These are phyloP conservation scores for Acleris sparsana DNA, from an alignment of 2,888 invertebrate species.

Conservation along the genomic window DNA sequence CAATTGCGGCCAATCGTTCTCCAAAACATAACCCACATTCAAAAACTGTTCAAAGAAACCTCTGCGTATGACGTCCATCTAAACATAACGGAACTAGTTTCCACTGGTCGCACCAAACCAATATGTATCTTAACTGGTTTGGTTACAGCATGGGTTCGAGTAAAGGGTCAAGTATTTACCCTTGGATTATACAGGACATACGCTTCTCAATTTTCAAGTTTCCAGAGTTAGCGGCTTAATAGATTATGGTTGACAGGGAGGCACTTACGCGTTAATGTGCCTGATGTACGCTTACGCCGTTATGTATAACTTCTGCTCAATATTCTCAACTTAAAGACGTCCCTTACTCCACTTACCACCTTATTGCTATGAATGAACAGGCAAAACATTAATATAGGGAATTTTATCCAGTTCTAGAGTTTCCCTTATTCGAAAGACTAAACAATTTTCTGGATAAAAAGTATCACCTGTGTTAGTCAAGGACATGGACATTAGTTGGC, in stretches of 20 bases:
- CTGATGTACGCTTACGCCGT: background rate
- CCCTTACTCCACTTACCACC: too few relatives aligned
- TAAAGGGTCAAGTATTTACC: background rate
- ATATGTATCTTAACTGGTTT: background rate
- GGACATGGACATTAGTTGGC: too few relatives aligned
- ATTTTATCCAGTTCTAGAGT: too few relatives aligned
- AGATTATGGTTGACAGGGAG: conserved; percentile 28
- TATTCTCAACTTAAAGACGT: too few relatives aligned
- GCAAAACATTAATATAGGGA: too few relatives aligned
- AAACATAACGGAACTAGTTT: background rate
- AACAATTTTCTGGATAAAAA: too few relatives aligned
- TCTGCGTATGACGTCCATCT: background rate
- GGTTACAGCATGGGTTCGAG: background rate
- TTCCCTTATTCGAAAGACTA: too few relatives aligned
- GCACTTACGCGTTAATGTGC: conserved; percentile 8
- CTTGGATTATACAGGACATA: conserved; percentile 16
- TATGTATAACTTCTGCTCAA: too few relatives aligned
- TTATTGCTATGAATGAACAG: too few relatives aligned
- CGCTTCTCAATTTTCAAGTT: conserved; percentile 21
- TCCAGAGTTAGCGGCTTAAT: conserved; percentile 22
- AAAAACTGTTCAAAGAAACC: conserved; percentile 15
- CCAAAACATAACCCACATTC: background rate
- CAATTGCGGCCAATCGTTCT: too few relatives aligned
- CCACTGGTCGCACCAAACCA: background rate
- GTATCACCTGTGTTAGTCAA: too few relatives aligned